Conservation (phyloP, 30 jellyfish, hydroid and myxozoan species). For the Mastigias papua region DNA sequence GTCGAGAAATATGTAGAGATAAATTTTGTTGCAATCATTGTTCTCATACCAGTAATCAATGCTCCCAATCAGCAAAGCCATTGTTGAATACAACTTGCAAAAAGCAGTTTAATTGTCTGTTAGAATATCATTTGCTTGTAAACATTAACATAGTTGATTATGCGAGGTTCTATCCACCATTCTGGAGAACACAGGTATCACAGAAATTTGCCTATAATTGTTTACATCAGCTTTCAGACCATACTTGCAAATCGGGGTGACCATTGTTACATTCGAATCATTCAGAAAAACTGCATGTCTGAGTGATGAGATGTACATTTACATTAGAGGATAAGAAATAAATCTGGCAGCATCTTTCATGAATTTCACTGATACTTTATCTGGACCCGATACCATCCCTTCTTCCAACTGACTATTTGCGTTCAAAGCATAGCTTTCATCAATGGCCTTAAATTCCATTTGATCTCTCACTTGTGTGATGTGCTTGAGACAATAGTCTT, state of each 20-base stretch:
- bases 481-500: slow-evolving; percentile 7
- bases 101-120: slow-evolving; percentile 9
- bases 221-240: neutral
- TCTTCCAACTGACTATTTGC: neutral
- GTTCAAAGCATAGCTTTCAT: neutral
- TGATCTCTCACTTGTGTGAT: neutral
- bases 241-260: slow-evolving; percentile 30
- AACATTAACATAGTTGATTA: neutral
- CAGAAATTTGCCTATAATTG: slow-evolving; percentile 50
- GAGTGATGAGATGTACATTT: slow-evolving; percentile 19
- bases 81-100: slow-evolving; percentile 9
- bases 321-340: slow-evolving; percentile 32
- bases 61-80: neutral
- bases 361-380: neutral
- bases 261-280: neutral
- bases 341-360: slow-evolving; percentile 1
- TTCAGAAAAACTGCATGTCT: slow-evolving; percentile 15
- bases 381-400: slow-evolving; percentile 36
- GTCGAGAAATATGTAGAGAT: slow-evolving; percentile 30
- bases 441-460: neutral
- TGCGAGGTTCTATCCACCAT: slow-evolving; percentile 33
- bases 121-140: neutral
- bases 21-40: neutral
- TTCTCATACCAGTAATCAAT: neutral
- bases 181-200: slow-evolving; percentile 11